Base-by-base conservation (phyloP, 1,140 invertebrate species). In the Temnothorax nylanderi region DNA sequence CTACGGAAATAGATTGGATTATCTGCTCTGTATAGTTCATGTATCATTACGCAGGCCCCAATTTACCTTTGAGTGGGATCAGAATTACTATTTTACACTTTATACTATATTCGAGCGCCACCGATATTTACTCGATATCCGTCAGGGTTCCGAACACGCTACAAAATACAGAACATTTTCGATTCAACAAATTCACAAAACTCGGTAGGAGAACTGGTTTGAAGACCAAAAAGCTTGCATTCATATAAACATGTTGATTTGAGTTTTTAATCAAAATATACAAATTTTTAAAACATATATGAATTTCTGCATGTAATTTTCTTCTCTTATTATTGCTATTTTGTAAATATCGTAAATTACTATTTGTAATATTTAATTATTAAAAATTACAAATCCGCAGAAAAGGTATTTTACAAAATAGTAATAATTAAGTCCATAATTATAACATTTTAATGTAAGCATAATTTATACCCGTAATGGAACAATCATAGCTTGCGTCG, bases 101-200 rank as follows among this genome's bases (percentile, higher is more conserved):
- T 51, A 44, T 37, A 49, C 5, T 34, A 41, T 47, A 56, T 60
- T 67, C 41, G n/a, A 64, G 21, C 41, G 13, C 4, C 10, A 80
- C 10, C 21, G 56, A 71, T 75, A 84, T 18, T 21, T 67, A 44
- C n/a, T 81, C 77, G 77, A 87, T 86, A 84, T 72, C 60, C 77
- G n/a, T 56, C 16, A 21, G 21, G 18, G 11, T 26, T 58, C 21
- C 5, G 13, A 37, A 75, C 32, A 49, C 7, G 18, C 8, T 56
- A n/a, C 37, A 56, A 16, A 80, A 10, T 56, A 41, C 34, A n/a
- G 8, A 80, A 56, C 3, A 80, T 80, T 80, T 56, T 60, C 16
- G 3, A 54, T 54, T 64, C 10, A 21, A 44, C 21, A 41, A 80
- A 6, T 80, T 80, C 10, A 21, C 18, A 65, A 67, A 67, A 67